Evolutionary conservation across 1,140 invertebrate genomes (phyloP), one percentile per base, ranked within the genome.

Genomic region (Leucophenga varia): DNA sequence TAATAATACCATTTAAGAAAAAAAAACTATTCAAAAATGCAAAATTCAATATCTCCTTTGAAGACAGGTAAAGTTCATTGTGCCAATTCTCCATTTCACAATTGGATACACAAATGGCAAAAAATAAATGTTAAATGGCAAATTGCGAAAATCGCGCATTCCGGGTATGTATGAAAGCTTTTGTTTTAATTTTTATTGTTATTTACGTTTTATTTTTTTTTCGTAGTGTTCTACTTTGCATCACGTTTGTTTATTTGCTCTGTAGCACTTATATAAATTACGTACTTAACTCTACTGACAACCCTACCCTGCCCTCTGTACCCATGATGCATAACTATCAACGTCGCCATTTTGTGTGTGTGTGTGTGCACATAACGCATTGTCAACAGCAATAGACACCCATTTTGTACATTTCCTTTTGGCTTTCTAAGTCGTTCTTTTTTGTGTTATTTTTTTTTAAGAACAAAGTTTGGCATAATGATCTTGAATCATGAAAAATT

Each of bases 21-120:
- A n/a, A n/a, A n/a, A n/a, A n/a, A n/a, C n/a, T n/a, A n/a, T n/a
- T n/a, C n/a, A n/a, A n/a, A n/a, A n/a, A n/a, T n/a, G n/a, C n/a
- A n/a, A n/a, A n/a, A n/a, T n/a, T n/a, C n/a, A n/a, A n/a, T n/a
- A n/a, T n/a, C n/a, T n/a, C n/a, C n/a, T n/a, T n/a, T n/a, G n/a
- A n/a, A n/a, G n/a, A n/a, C n/a, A n/a, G n/a, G n/a, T n/a, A 46
- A 54, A 61, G 61, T 64, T 64, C 61, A 51, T 61, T 64, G 61
- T 64, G 58, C 61, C 55, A 64, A 61, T 64, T 64, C 42, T 39
- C 42, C 37, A 19, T 34, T 6, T 12, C 25, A 28, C 13, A 34
- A 10, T n/a, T 34, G 32, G 5, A 7, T 7, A 34, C 10, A 34
- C 12, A 34, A n/a, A 34, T 34, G 47, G 54, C 41, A n/a, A n/a